A percentile compares a stretch with the other conserved stretches of the same genome.
Conservation (phyloP, 2,888 invertebrate species). For the Lymantria dispar region DNA sequence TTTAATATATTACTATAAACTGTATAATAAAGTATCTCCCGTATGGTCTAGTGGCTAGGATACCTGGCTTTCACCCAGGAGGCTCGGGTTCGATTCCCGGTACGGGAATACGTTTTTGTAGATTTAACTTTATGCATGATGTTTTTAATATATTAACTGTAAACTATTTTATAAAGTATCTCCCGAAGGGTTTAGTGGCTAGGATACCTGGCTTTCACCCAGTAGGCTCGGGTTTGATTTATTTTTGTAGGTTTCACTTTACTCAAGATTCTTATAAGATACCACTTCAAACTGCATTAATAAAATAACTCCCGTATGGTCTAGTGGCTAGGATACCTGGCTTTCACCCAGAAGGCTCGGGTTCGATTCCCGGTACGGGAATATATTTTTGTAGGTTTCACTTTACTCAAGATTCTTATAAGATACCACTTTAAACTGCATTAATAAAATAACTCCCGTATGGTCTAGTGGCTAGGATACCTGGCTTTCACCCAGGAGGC, state of each 20-base stretch:
- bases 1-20: too few species aligned
- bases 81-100: constrained; percentile 89
- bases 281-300: too few species aligned
- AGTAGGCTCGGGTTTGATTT: constrained; percentile 89
- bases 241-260: too few species aligned
- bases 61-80: constrained; percentile 88
- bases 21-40: constrained; percentile 47
- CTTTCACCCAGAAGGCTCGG: constrained; percentile 89
- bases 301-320: constrained; percentile 77
- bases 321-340: constrained; percentile 88
- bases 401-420: too few species aligned
- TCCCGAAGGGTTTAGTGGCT: constrained; percentile 87
- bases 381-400: constrained; percentile 24
- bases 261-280: too few species aligned
- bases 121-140: too few species aligned
- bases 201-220: constrained; percentile 88
- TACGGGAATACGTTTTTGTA: constrained; percentile 68
- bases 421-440: too few species aligned
- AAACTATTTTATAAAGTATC: too few species aligned
- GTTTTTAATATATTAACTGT: too few species aligned
- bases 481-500: constrained; percentile 88
- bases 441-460: constrained; percentile 63
- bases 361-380: constrained; percentile 89
- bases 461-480: constrained; percentile 88
- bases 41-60: constrained; percentile 87